These are phyloP conservation scores for Folsomia manolachei DNA, from an alignment of 2,888 invertebrate species.

Conservation along the genomic window DNA sequence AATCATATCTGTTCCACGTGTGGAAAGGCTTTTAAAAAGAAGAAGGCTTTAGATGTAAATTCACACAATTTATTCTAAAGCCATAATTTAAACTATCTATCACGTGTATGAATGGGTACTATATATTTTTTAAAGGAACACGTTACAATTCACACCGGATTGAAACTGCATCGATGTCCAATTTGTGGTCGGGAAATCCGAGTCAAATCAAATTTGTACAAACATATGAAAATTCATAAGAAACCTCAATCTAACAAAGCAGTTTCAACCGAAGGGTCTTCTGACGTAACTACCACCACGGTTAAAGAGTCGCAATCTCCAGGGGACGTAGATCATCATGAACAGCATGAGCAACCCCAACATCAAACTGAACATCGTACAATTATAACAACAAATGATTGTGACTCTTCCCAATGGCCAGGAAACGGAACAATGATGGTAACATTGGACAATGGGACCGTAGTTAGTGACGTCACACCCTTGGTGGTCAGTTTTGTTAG, in stretches of 20 bases:
- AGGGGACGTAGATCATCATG: no score
- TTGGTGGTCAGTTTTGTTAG: constrained; percentile 36
- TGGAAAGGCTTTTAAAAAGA: constrained; percentile 48
- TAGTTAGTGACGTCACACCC: constrained; percentile 22
- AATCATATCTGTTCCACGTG: constrained; percentile 44
- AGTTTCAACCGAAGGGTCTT: background rate
- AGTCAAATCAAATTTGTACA: constrained; percentile 49
- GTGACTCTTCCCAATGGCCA: background rate
- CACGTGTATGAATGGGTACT: no score
- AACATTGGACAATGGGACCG: constrained; percentile 25
- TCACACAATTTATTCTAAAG: background rate
- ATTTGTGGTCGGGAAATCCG: constrained; percentile 48
- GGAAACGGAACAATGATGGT: constrained; percentile 28
- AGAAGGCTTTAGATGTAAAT: constrained; percentile 45
- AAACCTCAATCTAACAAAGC: constrained; percentile 19
- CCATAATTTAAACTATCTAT: no score
- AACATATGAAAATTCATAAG: constrained; percentile 50
- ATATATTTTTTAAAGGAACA: no score
- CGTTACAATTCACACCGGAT: constrained; percentile 46
- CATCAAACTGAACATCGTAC: background rate
- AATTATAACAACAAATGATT: background rate
- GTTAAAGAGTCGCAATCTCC: background rate
- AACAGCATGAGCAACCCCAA: background rate
- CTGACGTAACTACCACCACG: background rate
- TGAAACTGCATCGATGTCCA: constrained; percentile 43